Evolutionary conservation across 2,797 vertebrate genomes (phyloP), one percentile per base, ranked within the genome.

Genomic region (Ptychobarbus kaznakovi): DNA sequence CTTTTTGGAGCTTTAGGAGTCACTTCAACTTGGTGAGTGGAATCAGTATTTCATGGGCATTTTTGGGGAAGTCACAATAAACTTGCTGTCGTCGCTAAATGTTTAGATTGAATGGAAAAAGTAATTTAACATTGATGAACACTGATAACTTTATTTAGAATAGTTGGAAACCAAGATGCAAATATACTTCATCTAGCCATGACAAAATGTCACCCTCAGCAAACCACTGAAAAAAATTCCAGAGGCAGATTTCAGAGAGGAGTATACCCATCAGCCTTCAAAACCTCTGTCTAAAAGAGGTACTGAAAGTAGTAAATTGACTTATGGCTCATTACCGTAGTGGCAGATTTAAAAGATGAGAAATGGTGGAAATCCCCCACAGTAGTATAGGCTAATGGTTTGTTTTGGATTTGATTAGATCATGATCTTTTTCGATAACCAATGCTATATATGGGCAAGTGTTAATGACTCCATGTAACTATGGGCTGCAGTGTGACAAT

Each of bases 21-120:
- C n/a, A 61, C 20, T 70, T 38, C 16, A 38, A 20, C 18, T 61
- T 12, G 65, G 76, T 79, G 28, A 85, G 66, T 72, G 38, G 22
- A 25, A 42, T n/a, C 5, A 25, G 13, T 6, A 63, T 74, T 63
- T 74, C 4, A 35, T 61, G 10, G 28, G 25, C 16, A 46, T 16
- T 15, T 44, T 28, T 44, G 42, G 42, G 42, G 42, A 44, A 20
- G 5, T 53, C 10, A 13, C 2, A 32, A 28, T 53, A 12, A 75
- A 53, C 28, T 22, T 35, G 5, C 20, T 13, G 28, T 35, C 53
- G 44, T 73, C n/a, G 9, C n/a, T 28, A 15, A 13, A 44, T 13
- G 1, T 70, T 42, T n/a, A 13, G 38, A 42, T 12, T 1, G 10
- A 22, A 42, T 70, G 22, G 20, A 42, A 11, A 13, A n/a, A 42